Evolutionary conservation across 2,888 invertebrate genomes (phyloP).

Genomic region (Odontocerum albicorne): DNA sequence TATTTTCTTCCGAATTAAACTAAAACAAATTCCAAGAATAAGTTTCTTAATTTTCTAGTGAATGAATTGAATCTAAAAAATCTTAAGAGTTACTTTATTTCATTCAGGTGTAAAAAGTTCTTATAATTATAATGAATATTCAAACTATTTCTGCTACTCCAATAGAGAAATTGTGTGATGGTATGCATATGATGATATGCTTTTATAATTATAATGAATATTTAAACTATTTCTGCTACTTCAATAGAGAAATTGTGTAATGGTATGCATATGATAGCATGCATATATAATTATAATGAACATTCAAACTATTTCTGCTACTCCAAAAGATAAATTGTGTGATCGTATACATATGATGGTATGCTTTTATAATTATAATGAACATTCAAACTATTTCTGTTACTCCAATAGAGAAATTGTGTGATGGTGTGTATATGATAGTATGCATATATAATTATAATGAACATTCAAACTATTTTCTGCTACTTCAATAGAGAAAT

Average conservation of each 20-base stretch:
- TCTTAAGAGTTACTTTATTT: neutral
- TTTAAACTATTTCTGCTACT: neutral
- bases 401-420: neutral
- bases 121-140: neutral
- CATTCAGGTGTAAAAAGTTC: neutral
- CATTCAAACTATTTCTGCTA: neutral
- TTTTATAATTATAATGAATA: neutral
- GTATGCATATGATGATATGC: neutral
- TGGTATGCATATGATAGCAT: neutral
- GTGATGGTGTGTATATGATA: neutral
- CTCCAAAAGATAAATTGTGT: neutral
- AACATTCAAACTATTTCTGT: neutral
- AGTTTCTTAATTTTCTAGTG: too few relatives aligned
- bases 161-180: neutral
- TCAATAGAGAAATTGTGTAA: neutral
- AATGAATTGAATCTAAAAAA: too few relatives aligned
- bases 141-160: neutral
- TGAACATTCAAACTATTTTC: too few relatives aligned
- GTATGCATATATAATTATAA: neutral
- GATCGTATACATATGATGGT: neutral
- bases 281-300: neutral
- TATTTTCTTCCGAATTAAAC: too few relatives aligned
- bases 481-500: neutral
- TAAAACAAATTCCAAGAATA: too few relatives aligned
- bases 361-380: neutral